Evolutionary conservation across 2,888 invertebrate species (phyloP).

Genomic region (Callimorpha dominula): DNA sequence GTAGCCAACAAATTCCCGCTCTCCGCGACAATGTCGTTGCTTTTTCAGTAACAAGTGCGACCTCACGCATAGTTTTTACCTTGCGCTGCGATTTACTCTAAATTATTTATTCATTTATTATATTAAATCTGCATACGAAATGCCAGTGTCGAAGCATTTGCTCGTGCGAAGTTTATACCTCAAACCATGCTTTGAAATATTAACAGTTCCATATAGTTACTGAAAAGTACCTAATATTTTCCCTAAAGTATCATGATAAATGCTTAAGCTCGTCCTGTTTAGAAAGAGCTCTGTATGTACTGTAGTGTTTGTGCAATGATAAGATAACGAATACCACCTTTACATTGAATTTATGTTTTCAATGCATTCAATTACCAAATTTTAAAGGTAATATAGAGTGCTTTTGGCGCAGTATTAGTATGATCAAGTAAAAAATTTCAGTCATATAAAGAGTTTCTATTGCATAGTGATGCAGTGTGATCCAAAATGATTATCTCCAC

Average conservation of each 20-base stretch:
- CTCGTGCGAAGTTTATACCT: conserved; percentile 40
- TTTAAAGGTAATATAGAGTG: not conserved
- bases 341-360: not conserved
- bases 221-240: not conserved
- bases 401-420: too few species aligned
- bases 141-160: conserved; percentile 12
- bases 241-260: not conserved
- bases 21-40: conserved; percentile 59
- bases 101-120: conserved; percentile 21
- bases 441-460: too few species aligned
- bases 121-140: not conserved
- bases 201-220: not conserved
- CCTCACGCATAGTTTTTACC: conserved; percentile 69
- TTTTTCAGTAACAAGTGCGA: conserved; percentile 49
- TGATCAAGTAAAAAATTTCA: too few species aligned
- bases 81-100: conserved; percentile 41
- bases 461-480: too few species aligned
- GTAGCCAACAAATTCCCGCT: conserved; percentile 75
- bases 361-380: not conserved
- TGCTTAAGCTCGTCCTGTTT: not conserved
- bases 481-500: too few species aligned
- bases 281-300: not conserved
- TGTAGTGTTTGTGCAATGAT: not conserved
- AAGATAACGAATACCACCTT: not conserved
- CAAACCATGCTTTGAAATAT: conserved; percentile 45